A percentile compares a stretch with the other conserved stretches of the same genome.
These are phyloP conservation scores for Euthynnus affinis DNA, from an alignment of 2,797 vertebrate species.

Conservation along the genomic window DNA sequence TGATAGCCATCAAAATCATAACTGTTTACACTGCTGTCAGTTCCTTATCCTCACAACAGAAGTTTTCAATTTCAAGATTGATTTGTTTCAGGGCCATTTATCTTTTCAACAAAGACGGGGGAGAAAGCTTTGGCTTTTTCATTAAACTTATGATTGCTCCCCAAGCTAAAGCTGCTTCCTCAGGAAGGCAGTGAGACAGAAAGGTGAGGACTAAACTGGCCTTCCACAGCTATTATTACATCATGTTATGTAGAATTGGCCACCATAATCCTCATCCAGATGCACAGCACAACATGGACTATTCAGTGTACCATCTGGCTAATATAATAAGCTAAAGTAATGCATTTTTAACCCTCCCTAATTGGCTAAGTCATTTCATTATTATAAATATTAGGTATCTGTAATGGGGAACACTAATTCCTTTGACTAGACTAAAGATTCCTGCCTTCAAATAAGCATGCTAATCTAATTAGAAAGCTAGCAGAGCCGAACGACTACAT, in stretches of 20 bases:
- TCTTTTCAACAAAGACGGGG: constrained; percentile 71
- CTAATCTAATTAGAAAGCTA: constrained; percentile 99
- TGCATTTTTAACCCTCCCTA: constrained; percentile 97
- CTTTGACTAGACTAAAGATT: constrained; percentile 93
- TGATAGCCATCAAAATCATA: constrained; percentile 85
- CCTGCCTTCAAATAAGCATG: constrained; percentile 93
- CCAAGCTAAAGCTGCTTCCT: constrained; percentile 73
- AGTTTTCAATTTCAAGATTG: constrained; percentile 85
- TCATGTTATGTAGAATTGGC: constrained; percentile 79
- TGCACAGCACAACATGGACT: constrained; percentile 84
- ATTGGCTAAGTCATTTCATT: constrained; percentile 96
- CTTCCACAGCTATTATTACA: constrained; percentile 70
- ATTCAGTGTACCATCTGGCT: constrained; percentile 90
- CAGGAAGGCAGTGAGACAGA: constrained; percentile 58
- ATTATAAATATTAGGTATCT: constrained; percentile 98
- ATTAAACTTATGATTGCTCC: constrained; percentile 81
- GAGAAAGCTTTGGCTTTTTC: constrained; percentile 53
- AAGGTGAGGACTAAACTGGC: constrained; percentile 67
- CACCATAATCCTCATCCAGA: constrained; percentile 87
- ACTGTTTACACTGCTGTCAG: constrained; percentile 78
- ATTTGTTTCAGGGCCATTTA: constrained; percentile 81
- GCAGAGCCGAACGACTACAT: constrained; percentile 95
- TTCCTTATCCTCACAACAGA: constrained; percentile 74
- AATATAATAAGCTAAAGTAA: constrained; percentile 93
- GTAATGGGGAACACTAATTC: constrained; percentile 94